Conservation (phyloP, 2,888 invertebrate species). For the Lasius platythorax region DNA sequence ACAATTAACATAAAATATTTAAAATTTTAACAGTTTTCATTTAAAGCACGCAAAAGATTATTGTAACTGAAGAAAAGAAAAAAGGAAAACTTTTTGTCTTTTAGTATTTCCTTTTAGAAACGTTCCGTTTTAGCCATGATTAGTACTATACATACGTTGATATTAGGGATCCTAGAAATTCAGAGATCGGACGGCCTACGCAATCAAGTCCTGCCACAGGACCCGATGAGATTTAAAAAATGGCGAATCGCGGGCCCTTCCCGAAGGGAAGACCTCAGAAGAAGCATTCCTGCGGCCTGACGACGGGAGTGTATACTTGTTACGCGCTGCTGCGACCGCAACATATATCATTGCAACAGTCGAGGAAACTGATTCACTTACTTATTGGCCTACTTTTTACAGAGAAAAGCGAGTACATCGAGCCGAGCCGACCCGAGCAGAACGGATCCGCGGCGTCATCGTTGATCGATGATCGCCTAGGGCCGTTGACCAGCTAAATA, state of each 20-base stretch:
- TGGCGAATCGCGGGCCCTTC: not conserved
- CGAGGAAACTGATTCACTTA: conserved; percentile 79
- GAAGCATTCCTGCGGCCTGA: conserved; percentile 31
- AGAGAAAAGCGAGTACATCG: conserved; percentile 50
- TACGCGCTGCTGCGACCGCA: conserved; percentile 56
- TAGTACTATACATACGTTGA: not conserved
- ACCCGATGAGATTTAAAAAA: conserved; percentile 13
- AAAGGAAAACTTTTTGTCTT: not conserved
- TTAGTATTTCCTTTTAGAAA: not conserved
- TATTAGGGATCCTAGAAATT: not conserved
- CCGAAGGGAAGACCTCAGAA: conserved; percentile 39
- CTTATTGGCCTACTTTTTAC: conserved; percentile 81
- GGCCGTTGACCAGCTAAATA: conserved; percentile 67
- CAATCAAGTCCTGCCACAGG: no score
- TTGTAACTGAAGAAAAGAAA: not conserved
- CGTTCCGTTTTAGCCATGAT: not conserved
- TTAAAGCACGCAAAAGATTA: not conserved
- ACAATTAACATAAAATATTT: not conserved
- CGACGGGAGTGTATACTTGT: conserved; percentile 16
- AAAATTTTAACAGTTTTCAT: not conserved
- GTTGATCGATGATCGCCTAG: conserved; percentile 43
- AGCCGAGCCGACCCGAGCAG: not conserved
- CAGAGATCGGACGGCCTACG: not conserved
- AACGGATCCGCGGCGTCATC: not conserved
- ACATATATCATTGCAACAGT: conserved; percentile 76